These are phyloP conservation scores for Melanogrammus aeglefinus DNA, from an alignment of 2,797 vertebrate genomes.

Conservation along the genomic window DNA sequence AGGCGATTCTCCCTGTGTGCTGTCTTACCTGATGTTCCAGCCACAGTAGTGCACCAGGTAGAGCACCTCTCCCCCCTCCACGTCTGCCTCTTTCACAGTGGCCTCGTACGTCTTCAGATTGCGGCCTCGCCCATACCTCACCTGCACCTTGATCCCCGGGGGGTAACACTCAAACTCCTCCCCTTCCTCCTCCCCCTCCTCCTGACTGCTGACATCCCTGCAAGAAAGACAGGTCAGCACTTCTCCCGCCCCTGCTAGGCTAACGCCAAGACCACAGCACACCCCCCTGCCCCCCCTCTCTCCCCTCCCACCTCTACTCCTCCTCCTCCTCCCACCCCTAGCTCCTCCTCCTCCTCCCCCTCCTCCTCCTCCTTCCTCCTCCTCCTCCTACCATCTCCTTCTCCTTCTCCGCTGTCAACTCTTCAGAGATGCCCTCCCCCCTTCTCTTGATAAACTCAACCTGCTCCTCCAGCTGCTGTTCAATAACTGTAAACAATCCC, in stretches of 20 bases:
- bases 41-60: conserved; percentile 90
- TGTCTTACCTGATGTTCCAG: conserved; percentile 87
- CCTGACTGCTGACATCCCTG: conserved; percentile 86
- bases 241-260: conserved; percentile 75
- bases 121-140: conserved; percentile 85
- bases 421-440: conserved; percentile 37
- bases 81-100: conserved; percentile 85
- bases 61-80: conserved; percentile 85
- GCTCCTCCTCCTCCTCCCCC: conserved; percentile 16
- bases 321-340: conserved; percentile 4
- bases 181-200: conserved; percentile 83
- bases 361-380: background rate
- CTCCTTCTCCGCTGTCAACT: conserved; percentile 43
- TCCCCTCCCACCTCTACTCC: conserved; percentile 6
- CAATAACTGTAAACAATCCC: conserved; percentile 44
- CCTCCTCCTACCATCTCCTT: background rate
- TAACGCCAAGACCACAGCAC: conserved; percentile 59
- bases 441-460: conserved; percentile 38
- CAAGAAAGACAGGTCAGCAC: conserved; percentile 85
- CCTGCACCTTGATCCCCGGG: conserved; percentile 87
- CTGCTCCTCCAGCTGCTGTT: conserved; percentile 42
- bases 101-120: conserved; percentile 85
- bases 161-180: conserved; percentile 86
- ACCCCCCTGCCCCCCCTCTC: conserved; percentile 29
- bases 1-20: conserved; percentile 72